Percentiles rank a stretch among this genome's conserved stretches.
Evolutionary conservation across 2,797 vertebrate genomes (phyloP).

Genomic region (Bothrops alternatus): DNA sequence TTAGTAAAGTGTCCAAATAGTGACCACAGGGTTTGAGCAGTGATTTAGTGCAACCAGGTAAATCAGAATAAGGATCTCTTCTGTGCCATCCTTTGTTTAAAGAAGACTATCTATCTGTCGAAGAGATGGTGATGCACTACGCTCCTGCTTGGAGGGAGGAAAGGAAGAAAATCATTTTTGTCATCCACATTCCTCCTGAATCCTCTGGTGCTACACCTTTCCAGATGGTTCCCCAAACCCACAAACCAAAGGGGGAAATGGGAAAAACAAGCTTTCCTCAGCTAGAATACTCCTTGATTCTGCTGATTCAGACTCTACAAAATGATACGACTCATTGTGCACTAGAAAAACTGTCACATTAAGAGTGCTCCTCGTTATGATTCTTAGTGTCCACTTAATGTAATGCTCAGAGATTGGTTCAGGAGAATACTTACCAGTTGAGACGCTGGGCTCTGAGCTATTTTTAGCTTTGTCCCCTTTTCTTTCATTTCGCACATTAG

Average conservation of each 20-base stretch:
- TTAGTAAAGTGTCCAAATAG: neutral
- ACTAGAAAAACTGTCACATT: neutral
- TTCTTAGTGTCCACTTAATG: neutral
- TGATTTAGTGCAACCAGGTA: neutral
- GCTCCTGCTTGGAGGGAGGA: neutral
- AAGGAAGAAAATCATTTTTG: neutral
- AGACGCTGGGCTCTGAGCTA: constrained; percentile 79
- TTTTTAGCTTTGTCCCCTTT: constrained; percentile 89
- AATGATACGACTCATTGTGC: neutral
- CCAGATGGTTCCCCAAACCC: neutral
- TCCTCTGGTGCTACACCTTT: neutral
- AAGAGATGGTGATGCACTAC: neutral
- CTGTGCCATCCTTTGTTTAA: neutral
- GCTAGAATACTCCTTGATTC: neutral
- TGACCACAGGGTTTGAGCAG: neutral
- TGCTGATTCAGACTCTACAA: neutral
- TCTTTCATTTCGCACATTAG: constrained; percentile 92
- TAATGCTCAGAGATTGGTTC: neutral
- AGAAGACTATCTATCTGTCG: neutral
- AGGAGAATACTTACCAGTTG: constrained; percentile 77
- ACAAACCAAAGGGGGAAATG: neutral
- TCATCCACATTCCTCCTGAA: neutral
- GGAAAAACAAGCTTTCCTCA: neutral
- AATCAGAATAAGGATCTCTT: no score
- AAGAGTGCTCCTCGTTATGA: neutral